Percentiles rank a stretch among this genome's conserved stretches.
phyloP scores from a whole-genome alignment of 2,888 invertebrate species.

The Autographa pulchrina region DNA sequence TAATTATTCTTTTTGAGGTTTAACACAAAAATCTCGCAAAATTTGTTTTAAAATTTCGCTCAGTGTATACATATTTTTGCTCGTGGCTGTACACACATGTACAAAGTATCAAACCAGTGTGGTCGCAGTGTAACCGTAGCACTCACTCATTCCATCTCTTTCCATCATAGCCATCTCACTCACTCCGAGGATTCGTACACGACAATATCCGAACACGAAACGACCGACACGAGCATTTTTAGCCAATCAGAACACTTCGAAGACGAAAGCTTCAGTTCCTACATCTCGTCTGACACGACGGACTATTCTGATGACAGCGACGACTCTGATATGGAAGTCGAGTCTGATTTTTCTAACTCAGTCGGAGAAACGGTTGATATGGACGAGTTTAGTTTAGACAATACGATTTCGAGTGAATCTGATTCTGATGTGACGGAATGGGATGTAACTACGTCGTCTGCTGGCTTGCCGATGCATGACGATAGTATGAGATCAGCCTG shows the following conservation, averaged over 20 bases:
- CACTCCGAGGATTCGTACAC: conserved; percentile 65
- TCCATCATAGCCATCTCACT: conserved; percentile 30
- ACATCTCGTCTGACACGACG: conserved; percentile 1
- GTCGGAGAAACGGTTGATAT: background rate
- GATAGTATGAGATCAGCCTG: conserved; percentile 30
- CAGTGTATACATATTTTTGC: no score
- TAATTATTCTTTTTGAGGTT: no score
- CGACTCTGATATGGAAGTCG: background rate
- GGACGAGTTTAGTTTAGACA: background rate
- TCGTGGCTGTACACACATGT: no score
- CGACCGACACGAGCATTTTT: conserved; percentile 76
- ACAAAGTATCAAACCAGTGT: no score
- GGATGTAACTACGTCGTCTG: conserved; percentile 67
- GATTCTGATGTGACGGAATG: conserved; percentile 56
- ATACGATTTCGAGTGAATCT: background rate
- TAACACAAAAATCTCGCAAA: no score
- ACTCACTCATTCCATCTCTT: conserved; percentile 23
- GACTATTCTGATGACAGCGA: background rate
- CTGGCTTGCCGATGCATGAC: conserved; percentile 58
- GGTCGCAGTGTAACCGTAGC: background rate
- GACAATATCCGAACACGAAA: conserved; percentile 77
- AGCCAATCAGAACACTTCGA: background rate
- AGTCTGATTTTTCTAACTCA: conserved; percentile 5
- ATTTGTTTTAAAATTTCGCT: no score
- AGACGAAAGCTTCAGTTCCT: background rate